Conservation (phyloP, 2,797 vertebrate species). For the Amblyraja radiata region DNA sequence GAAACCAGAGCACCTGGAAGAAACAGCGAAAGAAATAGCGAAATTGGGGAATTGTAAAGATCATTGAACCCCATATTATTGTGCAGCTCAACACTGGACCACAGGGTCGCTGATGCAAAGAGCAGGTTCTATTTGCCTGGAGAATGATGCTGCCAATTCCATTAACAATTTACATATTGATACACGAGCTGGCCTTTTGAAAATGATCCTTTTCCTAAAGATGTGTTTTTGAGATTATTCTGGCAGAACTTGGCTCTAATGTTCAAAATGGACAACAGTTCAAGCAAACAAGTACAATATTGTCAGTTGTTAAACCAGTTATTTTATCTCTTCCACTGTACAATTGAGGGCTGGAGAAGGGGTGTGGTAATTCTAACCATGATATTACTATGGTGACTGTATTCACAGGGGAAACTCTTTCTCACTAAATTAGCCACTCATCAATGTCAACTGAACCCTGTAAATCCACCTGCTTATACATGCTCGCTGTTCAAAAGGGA, state of each 20-base stretch:
- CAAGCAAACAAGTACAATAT: slow-evolving; percentile 3
- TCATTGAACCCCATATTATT: neutral
- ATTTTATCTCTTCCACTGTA: slow-evolving; percentile 13
- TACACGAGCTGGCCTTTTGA: slow-evolving; percentile 3
- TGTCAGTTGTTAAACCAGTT: slow-evolving; percentile 8
- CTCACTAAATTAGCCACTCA: slow-evolving; percentile 16
- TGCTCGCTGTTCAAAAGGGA: neutral
- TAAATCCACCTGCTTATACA: neutral
- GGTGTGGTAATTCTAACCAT: neutral
- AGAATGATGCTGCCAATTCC: neutral
- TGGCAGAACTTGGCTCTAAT: slow-evolving; percentile 8
- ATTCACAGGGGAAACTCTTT: neutral
- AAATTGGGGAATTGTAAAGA: neutral
- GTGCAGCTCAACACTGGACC: neutral
- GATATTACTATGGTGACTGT: neutral
- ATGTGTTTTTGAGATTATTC: slow-evolving; percentile 20
- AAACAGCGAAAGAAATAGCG: neutral
- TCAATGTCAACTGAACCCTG: neutral
- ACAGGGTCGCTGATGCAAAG: neutral
- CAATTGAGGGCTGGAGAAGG: neutral
- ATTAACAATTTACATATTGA: neutral
- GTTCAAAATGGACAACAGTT: slow-evolving; percentile 22
- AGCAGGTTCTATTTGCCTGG: neutral
- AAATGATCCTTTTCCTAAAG: slow-evolving; percentile 23
- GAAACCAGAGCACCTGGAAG: too few species aligned